Base-by-base conservation (phyloP, 2,113 vertebrate genomes). In the Ictidomys tridecemlineatus region DNA sequence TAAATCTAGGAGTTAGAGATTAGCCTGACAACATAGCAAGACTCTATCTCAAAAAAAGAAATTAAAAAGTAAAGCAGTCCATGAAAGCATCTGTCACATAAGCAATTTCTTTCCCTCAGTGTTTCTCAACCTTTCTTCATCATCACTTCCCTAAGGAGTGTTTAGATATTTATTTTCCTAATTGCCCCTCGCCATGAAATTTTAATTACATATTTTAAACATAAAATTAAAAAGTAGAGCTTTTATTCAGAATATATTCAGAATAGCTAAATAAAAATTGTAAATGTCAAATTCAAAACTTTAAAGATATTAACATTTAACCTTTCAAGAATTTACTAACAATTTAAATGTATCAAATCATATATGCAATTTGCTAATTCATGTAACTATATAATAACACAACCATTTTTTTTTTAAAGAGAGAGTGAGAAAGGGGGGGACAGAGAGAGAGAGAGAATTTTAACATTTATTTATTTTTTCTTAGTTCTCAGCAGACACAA, bases 301-400 rank as follows among this genome's bases (percentile, higher is more conserved):
- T 65, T 84, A 58, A 91, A 74, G 2, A 14, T 73, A 92, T 72
- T 85, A 93, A 85, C 37, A 93, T 86, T 90, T 94, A 93, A 85
- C 18, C 56, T 90, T 56, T 63, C 83, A 76, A 96, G 18, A 85
- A 95, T 79, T 93, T 92, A 45, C 63, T 80, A 77, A 88, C n/a
- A 94, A 93, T 39, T 65, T 93, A 45, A 93, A 88, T 79, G 28
- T 39, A 80, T 42, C 67, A 85, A 85, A 58, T 63, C 88, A 61
- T 17, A 92, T 30, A 91, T 67, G 37, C 16, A 95, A 86, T 37
- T 94, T 76, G 53, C 58, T 69, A 39, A 90, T 83, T 85, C 92
- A 53, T 82, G 48, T 51, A 85, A 65, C 45, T 86, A 86, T 4
- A 63, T 72, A 89, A 78, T 7, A 79, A 78, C 6, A 93, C 9